phyloP scores from a whole-genome alignment of 2,888 invertebrate genomes.

The Mythimna ferrago region DNA sequence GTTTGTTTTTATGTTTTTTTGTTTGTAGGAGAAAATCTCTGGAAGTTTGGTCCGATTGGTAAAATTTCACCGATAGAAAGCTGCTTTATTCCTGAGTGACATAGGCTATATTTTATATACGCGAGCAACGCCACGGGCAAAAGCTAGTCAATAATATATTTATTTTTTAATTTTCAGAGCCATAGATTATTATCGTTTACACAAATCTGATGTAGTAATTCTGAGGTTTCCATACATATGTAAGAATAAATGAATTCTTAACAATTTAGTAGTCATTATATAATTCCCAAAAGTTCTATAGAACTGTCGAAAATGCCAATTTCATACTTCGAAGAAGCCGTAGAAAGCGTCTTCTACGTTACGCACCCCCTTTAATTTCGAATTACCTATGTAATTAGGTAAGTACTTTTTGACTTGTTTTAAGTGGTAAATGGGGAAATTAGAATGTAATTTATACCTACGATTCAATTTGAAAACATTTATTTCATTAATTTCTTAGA shows the following conservation, averaged over 20 bases:
- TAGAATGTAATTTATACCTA: neutral
- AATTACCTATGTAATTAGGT: neutral
- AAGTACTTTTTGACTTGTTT: neutral
- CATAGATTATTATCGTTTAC: too few species aligned
- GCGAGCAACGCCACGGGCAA: too few species aligned
- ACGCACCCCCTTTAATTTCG: neutral
- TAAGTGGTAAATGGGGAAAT: neutral
- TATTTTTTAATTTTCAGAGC: too few species aligned
- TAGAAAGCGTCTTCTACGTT: neutral
- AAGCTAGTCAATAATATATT: too few species aligned
- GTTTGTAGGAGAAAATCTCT: too few species aligned
- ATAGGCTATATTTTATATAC: too few species aligned
- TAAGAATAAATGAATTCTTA: neutral
- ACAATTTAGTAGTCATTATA: too few species aligned
- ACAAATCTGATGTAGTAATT: neutral
- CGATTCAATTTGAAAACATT: neutral
- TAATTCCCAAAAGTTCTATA: neutral
- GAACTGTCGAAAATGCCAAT: slow-evolving; percentile 3
- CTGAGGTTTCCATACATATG: neutral
- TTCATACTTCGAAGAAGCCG: neutral
- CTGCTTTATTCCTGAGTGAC: too few species aligned
- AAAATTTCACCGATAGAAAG: too few species aligned
- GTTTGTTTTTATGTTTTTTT: too few species aligned
- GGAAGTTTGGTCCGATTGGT: too few species aligned
- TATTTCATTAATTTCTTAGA: neutral